These are phyloP conservation scores for Hyppa rectilinea DNA, from an alignment of 2,888 invertebrate genomes.

Conservation along the genomic window DNA sequence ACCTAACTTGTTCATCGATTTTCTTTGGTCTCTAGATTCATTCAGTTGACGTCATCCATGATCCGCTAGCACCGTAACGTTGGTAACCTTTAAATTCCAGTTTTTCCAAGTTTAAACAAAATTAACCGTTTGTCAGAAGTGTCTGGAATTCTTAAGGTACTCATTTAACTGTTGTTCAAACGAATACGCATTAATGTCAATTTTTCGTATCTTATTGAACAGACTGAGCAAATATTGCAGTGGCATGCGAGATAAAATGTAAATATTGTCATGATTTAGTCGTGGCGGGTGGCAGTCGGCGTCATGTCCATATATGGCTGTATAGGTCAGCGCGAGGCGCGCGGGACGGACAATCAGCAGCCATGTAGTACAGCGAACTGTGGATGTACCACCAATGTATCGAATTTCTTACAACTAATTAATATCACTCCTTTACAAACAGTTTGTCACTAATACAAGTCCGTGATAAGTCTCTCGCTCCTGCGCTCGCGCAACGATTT, in stretches of 20 bases:
- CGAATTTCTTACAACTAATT: constrained; percentile 40
- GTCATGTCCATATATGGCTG: constrained; percentile 83
- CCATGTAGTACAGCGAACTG: constrained; percentile 79
- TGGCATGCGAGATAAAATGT: constrained; percentile 76
- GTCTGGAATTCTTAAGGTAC: constrained; percentile 40
- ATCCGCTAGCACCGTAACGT: constrained; percentile 47
- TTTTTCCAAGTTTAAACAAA: constrained; percentile 40
- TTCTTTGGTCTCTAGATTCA: constrained; percentile 38
- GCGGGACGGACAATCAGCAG: constrained; percentile 69
- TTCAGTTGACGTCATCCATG: constrained; percentile 56
- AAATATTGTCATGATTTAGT: constrained; percentile 83
- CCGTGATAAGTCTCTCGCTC: constrained; percentile 2
- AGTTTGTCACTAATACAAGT: not conserved
- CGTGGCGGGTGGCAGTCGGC: constrained; percentile 77
- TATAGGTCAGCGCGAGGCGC: constrained; percentile 77
- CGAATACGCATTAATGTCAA: constrained; percentile 38
- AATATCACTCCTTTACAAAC: constrained; percentile 18
- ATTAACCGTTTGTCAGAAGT: constrained; percentile 52
- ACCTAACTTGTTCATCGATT: constrained; percentile 51
- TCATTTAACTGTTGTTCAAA: constrained; percentile 57
- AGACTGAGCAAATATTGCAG: constrained; percentile 72
- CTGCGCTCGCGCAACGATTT: constrained; percentile 15
- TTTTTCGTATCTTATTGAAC: constrained; percentile 57
- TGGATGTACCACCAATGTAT: constrained; percentile 65
- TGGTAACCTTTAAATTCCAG: constrained; percentile 34